These are phyloP conservation scores for Malachius bipustulatus DNA, from an alignment of 2,888 invertebrate genomes.

Conservation along the genomic window DNA sequence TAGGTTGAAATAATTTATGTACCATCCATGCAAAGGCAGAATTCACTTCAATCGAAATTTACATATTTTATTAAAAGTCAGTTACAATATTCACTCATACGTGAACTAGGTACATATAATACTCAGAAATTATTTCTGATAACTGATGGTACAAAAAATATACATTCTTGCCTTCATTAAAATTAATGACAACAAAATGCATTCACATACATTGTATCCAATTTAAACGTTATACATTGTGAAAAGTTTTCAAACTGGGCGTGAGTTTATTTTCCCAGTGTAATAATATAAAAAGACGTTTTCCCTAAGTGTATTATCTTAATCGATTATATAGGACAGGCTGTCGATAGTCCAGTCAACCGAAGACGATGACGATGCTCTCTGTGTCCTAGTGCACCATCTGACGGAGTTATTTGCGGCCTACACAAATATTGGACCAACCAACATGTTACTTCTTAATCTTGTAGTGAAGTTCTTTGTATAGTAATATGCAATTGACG, in stretches of 20 bases:
- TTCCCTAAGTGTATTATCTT: too few species aligned
- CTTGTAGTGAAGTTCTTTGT: conserved; percentile 22
- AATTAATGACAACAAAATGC: background rate
- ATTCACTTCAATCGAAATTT: too few species aligned
- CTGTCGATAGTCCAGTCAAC: background rate
- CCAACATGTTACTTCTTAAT: conserved; percentile 28
- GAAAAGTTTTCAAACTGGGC: background rate
- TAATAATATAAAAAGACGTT: too few species aligned
- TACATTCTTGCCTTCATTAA: too few species aligned
- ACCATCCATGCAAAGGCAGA: too few species aligned
- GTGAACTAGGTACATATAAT: too few species aligned
- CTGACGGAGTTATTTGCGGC: conserved; percentile 24
- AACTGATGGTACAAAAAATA: too few species aligned
- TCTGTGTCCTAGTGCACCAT: conserved; percentile 7
- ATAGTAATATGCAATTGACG: too few species aligned
- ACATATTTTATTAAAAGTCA: too few species aligned
- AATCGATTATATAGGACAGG: background rate
- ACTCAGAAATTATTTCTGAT: too few species aligned
- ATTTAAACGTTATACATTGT: background rate
- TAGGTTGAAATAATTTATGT: too few species aligned
- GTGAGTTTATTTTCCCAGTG: background rate
- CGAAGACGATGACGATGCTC: background rate
- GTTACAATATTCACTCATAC: too few species aligned
- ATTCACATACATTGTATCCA: background rate
- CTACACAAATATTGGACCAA: conserved; percentile 26